Conservation (phyloP, 1,140 invertebrate genomes). For the Aricia agestis region DNA sequence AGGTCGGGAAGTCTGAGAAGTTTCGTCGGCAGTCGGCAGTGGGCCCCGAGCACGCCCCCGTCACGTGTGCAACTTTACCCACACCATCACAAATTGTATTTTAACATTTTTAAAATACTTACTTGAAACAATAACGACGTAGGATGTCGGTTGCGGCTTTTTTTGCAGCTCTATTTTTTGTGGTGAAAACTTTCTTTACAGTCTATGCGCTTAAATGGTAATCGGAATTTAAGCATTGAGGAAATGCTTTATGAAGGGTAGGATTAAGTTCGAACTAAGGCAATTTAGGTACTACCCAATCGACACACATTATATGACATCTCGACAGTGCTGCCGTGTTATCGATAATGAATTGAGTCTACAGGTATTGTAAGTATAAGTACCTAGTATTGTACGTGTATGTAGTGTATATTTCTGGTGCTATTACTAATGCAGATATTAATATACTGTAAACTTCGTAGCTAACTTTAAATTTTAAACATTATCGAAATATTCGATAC, state of each 20-base stretch:
- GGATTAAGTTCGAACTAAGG: too few species aligned
- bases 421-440: too few species aligned
- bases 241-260: too few species aligned
- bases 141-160: background rate
- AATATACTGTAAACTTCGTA: too few species aligned
- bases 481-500: background rate
- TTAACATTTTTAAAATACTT: background rate
- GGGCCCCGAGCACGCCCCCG: background rate
- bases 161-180: background rate
- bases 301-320: too few species aligned
- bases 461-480: background rate
- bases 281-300: too few species aligned
- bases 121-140: background rate
- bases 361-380: too few species aligned
- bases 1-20: conserved; percentile 8
- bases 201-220: background rate
- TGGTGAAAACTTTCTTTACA: background rate
- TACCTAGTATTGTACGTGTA: too few species aligned
- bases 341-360: too few species aligned
- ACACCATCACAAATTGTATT: background rate
- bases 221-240: background rate
- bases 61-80: conserved; percentile 6
- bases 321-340: too few species aligned
- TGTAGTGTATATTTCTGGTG: too few species aligned
- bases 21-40: background rate